Evolutionary conservation across 2,888 invertebrate species (phyloP).

Genomic region (Sicus ferrugineus): DNA sequence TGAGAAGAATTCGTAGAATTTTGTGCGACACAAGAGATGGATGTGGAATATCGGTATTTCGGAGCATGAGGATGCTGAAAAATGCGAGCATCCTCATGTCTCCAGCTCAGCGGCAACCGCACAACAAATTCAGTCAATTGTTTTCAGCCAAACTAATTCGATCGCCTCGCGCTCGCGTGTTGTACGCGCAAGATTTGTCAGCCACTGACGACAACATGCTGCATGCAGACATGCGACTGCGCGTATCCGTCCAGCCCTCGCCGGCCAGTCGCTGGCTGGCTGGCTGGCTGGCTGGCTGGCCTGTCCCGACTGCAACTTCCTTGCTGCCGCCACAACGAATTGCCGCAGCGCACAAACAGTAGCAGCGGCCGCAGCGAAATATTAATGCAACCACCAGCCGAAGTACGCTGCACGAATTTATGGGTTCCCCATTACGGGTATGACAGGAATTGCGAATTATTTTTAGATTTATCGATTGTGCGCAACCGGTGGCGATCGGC

Average conservation of each 20-base stretch:
- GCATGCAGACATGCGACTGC: slow-evolving; percentile 1
- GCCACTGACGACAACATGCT: slow-evolving; percentile 37
- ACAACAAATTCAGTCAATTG: too few relatives aligned
- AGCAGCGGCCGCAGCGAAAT: slow-evolving; percentile 8
- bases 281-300: too few relatives aligned
- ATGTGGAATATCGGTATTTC: background rate
- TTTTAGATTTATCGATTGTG: slow-evolving; percentile 52
- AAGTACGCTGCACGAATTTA: slow-evolving; percentile 50
- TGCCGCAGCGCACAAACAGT: background rate
- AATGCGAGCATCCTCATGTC: background rate
- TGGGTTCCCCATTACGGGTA: slow-evolving; percentile 62
- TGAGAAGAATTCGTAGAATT: background rate
- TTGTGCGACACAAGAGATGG: background rate
- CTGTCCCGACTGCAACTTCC: slow-evolving; percentile 8
- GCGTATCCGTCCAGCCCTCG: slow-evolving; percentile 27
- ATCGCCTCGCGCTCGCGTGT: background rate
- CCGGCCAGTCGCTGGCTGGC: background rate
- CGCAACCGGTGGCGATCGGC: slow-evolving; percentile 44
- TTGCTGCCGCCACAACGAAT: slow-evolving; percentile 30
- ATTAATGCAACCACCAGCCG: background rate
- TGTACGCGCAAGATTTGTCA: slow-evolving; percentile 41
- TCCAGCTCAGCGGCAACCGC: background rate
- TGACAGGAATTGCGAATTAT: slow-evolving; percentile 62
- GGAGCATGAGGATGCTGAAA: background rate
- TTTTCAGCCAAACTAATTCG: background rate